phyloP scores from a whole-genome alignment of 2,888 invertebrate genomes.

The Dryomyza anilis region DNA sequence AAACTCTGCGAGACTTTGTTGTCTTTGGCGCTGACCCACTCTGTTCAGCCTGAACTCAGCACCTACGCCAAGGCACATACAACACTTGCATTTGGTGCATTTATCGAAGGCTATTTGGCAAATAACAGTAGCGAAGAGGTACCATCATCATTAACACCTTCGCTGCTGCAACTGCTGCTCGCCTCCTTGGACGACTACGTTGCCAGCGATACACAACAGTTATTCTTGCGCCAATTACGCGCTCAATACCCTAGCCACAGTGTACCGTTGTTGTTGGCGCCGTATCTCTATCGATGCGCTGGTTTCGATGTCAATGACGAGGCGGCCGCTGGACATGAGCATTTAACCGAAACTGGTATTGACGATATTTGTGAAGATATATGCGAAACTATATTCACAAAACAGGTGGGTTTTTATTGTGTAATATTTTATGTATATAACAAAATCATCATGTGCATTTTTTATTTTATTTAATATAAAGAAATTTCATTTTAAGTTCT shows the following conservation, averaged over 20 bases:
- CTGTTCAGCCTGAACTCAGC: constrained; percentile 76
- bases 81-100: constrained; percentile 79
- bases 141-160: constrained; percentile 12
- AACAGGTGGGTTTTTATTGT: constrained; percentile 41
- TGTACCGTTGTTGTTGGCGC: constrained; percentile 88
- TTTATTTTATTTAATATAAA: too few relatives aligned
- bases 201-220: constrained; percentile 44
- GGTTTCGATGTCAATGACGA: constrained; percentile 14
- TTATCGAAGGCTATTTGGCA: constrained; percentile 86
- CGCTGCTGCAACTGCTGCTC: constrained; percentile 79
- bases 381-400: constrained; percentile 55
- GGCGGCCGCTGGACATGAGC: constrained; percentile 46
- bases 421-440: too few relatives aligned
- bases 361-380: constrained; percentile 60
- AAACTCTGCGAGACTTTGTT: constrained; percentile 91
- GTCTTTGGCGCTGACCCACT: constrained; percentile 82
- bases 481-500: too few relatives aligned
- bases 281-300: constrained; percentile 70
- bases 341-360: constrained; percentile 51
- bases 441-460: too few relatives aligned
- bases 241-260: constrained; percentile 85
- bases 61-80: constrained; percentile 78
- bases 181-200: constrained; percentile 60
- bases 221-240: constrained; percentile 80
- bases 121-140: constrained; percentile 71